Conservation (phyloP, 2,888 invertebrate genomes). For the Serripes groenlandicus region DNA sequence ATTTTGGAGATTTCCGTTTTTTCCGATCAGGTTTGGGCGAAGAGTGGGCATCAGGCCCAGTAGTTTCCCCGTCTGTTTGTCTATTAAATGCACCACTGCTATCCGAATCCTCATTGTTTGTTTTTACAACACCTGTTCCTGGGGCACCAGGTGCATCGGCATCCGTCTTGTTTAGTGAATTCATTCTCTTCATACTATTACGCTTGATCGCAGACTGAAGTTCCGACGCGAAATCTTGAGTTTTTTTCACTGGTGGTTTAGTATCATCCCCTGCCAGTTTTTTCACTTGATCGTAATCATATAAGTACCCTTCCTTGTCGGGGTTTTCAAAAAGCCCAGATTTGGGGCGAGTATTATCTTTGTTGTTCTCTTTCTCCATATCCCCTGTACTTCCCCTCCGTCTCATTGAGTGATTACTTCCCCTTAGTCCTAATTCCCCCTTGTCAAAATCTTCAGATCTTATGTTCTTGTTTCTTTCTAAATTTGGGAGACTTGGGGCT, state of each 20-base stretch:
- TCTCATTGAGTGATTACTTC: constrained; percentile 24
- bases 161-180: constrained; percentile 37
- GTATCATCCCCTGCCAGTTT: constrained; percentile 56
- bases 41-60: constrained; percentile 64
- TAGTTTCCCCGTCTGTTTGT: constrained; percentile 60
- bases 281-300: constrained; percentile 71
- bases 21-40: constrained; percentile 73
- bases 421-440: constrained; percentile 41
- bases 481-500: constrained; percentile 14
- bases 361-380: constrained; percentile 16
- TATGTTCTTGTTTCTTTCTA: not conserved
- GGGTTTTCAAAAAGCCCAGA: constrained; percentile 71
- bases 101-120: constrained; percentile 8
- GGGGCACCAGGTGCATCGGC: constrained; percentile 27
- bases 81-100: constrained; percentile 62
- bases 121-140: constrained; percentile 15
- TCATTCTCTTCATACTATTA: constrained; percentile 63
- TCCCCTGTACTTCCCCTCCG: constrained; percentile 24
- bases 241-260: constrained; percentile 27
- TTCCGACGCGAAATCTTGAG: constrained; percentile 62
- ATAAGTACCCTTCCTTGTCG: constrained; percentile 71
- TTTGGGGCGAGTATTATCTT: constrained; percentile 37
- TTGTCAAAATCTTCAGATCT: constrained; percentile 12
- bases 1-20: constrained; percentile 72
- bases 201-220: constrained; percentile 64